Evolutionary conservation across 2,797 vertebrate genomes (phyloP).

Genomic region (Poeciliopsis presidionis): DNA sequence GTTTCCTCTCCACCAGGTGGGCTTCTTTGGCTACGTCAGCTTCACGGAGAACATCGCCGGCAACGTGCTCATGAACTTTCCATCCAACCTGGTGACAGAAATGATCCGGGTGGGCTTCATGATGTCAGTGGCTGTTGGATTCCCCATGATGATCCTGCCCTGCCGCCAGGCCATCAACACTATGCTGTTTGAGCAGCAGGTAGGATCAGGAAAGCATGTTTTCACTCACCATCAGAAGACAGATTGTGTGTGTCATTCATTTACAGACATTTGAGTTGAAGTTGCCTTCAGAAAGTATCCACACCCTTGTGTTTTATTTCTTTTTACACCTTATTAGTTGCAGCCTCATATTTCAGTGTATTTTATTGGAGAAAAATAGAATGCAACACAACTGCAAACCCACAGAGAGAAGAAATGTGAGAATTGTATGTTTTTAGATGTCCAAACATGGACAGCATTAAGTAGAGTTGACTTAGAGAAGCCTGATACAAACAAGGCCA

Average conservation of each 20-base stretch:
- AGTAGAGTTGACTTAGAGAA: neutral
- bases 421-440: neutral
- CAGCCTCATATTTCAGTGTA: neutral
- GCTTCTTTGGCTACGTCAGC: slow-evolving; percentile 97
- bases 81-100: slow-evolving; percentile 95
- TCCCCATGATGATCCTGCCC: slow-evolving; percentile 99
- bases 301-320: neutral
- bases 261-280: neutral
- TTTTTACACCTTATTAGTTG: neutral
- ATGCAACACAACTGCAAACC: neutral
- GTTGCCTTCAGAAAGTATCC: neutral
- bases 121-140: slow-evolving; percentile 98
- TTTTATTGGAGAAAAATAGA: neutral
- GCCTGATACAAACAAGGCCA: neutral
- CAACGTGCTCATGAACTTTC: slow-evolving; percentile 97
- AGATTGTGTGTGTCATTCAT: neutral
- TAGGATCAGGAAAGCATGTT: slow-evolving; percentile 50
- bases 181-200: slow-evolving; percentile 98
- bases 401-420: neutral
- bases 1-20: slow-evolving; percentile 82
- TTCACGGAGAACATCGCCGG: slow-evolving; percentile 93
- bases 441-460: neutral
- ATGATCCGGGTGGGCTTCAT: slow-evolving; percentile 96
- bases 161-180: slow-evolving; percentile 98
- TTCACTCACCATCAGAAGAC: neutral